phyloP scores from a whole-genome alignment of 2,113 vertebrate species.

The Chaetops frenatus region DNA sequence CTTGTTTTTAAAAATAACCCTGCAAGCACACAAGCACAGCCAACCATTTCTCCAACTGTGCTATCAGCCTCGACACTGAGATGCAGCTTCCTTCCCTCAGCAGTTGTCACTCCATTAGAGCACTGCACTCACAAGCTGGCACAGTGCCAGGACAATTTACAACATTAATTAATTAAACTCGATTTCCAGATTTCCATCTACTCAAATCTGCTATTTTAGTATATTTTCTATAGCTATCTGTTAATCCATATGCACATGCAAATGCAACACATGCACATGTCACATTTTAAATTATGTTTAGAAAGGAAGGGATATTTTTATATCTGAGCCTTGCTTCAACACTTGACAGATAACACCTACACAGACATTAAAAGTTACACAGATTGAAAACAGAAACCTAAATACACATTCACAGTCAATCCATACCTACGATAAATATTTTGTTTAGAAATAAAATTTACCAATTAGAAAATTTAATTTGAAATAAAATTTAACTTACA shows the following conservation, averaged over 20 bases:
- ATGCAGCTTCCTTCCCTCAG: not conserved
- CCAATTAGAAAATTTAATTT: not conserved
- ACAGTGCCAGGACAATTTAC: not conserved
- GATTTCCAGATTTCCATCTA: not conserved
- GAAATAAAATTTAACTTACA: not conserved
- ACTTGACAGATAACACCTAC: conserved; percentile 5
- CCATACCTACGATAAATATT: not conserved
- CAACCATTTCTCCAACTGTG: not conserved
- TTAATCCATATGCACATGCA: not conserved
- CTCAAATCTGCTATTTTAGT: not conserved
- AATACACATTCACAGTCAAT: not conserved
- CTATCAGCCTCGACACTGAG: not conserved
- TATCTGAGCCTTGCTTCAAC: not conserved
- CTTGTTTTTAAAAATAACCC: not conserved
- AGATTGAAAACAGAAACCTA: not conserved
- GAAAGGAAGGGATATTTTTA: not conserved
- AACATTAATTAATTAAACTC: not conserved
- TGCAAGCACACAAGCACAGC: not conserved
- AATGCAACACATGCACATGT: not conserved
- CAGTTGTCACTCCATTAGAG: not conserved
- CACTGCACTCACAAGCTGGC: not conserved
- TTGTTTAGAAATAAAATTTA: not conserved
- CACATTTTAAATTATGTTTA: not conserved
- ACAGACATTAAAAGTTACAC: not conserved
- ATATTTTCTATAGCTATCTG: not conserved